These are phyloP conservation scores for Chloroceryle inda DNA, from an alignment of 2,797 vertebrate genomes.

Conservation along the genomic window DNA sequence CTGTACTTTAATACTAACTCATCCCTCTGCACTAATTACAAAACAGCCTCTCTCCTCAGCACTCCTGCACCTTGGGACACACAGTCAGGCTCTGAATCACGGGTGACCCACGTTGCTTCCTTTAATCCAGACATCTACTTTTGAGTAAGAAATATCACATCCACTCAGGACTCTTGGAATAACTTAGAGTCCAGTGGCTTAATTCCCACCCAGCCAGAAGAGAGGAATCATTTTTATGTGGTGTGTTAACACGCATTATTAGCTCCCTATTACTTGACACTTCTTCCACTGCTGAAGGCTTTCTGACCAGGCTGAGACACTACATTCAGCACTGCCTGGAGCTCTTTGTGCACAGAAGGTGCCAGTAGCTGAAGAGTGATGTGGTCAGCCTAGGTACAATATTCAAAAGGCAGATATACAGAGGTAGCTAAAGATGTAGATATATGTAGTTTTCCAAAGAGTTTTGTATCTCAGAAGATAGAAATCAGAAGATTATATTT, in stretches of 20 bases:
- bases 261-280: not conserved
- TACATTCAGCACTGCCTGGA: not conserved
- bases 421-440: not conserved
- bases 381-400: not conserved
- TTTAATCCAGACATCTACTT: not conserved
- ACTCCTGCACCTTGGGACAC: not conserved
- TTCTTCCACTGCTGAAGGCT: not conserved
- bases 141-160: not conserved
- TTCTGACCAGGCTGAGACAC: not conserved
- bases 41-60: not conserved
- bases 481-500: not conserved
- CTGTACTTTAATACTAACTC: not conserved
- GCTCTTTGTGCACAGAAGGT: not conserved
- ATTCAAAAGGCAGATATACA: not conserved
- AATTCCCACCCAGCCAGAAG: not conserved
- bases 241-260: not conserved
- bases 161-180: not conserved
- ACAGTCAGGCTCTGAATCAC: not conserved
- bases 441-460: not conserved
- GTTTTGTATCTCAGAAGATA: not conserved
- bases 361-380: fast-evolving
- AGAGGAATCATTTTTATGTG: fast-evolving
- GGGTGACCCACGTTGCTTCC: fast-evolving
- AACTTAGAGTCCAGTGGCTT: not conserved
- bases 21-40: not conserved